Percentiles rank a stretch among this genome's conserved stretches.
These are phyloP conservation scores for Apis mellifera DNA, from an alignment of 1,140 invertebrate species.

Conservation along the genomic window DNA sequence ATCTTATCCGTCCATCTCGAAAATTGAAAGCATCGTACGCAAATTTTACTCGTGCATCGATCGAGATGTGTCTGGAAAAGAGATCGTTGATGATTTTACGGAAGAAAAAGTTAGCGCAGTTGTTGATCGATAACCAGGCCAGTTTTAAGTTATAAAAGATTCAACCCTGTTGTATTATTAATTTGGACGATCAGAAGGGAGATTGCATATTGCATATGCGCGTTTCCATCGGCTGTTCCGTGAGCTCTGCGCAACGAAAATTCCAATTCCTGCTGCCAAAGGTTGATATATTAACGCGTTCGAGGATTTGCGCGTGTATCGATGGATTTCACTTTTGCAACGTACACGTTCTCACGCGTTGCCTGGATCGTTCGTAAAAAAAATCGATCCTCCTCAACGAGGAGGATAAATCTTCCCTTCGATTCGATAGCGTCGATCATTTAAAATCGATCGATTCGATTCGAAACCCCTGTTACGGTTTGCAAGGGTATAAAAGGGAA, in stretches of 20 bases:
- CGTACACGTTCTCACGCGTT: neutral
- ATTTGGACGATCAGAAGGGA: neutral
- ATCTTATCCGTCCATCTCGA: too few species aligned
- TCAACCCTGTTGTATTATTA: constrained; percentile 11
- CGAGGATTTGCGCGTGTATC: neutral
- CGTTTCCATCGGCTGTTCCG: neutral
- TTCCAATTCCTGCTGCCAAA: neutral
- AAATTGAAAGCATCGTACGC: neutral
- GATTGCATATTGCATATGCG: neutral
- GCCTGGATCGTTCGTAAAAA: neutral
- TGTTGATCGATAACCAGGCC: constrained; percentile 7
- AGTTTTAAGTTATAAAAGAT: constrained; percentile 4
- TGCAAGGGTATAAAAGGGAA: neutral
- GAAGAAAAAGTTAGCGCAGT: neutral
- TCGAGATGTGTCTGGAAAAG: too few species aligned
- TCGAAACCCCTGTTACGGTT: too few species aligned
- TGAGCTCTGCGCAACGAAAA: neutral
- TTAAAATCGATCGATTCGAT: neutral
- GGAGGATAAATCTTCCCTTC: neutral
- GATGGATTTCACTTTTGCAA: neutral
- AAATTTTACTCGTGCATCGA: neutral
- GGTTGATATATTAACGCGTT: constrained; percentile 15
- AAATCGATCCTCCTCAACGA: neutral
- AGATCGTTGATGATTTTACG: neutral
- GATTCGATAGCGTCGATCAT: neutral